Percentiles rank a stretch among this genome's conserved stretches.
Evolutionary conservation across 2,113 vertebrate species (phyloP).

Genomic region (Erythrolamprus reginae): DNA sequence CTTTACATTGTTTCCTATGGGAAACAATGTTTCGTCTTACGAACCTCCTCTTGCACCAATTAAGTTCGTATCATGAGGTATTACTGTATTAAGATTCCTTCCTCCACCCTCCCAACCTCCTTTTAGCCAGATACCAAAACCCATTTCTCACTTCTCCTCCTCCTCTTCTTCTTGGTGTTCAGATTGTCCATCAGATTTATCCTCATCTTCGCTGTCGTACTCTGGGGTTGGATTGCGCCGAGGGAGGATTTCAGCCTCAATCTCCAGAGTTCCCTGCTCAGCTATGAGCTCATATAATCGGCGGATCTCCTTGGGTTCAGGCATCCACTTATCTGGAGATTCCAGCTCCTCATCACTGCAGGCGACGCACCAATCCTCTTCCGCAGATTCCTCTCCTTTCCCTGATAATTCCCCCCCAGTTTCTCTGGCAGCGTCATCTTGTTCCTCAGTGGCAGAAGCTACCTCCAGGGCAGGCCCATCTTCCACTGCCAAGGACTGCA

Average conservation of each 20-base stretch:
- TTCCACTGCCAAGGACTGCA: slow-evolving; percentile 73
- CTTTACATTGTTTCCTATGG: too few relatives aligned
- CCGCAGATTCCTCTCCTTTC: slow-evolving; percentile 44
- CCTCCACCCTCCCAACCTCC: not conserved
- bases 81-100: too few relatives aligned
- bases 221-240: slow-evolving; percentile 81
- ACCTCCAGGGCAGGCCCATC: slow-evolving; percentile 55
- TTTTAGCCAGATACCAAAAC: not conserved
- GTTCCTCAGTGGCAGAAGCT: slow-evolving; percentile 35
- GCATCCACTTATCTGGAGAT: slow-evolving; percentile 76
- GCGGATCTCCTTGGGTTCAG: slow-evolving; percentile 79
- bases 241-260: slow-evolving; percentile 78
- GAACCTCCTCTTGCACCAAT: too few relatives aligned
- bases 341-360: slow-evolving; percentile 88
- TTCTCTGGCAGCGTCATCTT: slow-evolving; percentile 47
- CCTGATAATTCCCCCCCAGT: slow-evolving; percentile 52
- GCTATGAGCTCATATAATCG: slow-evolving; percentile 82
- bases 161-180: slow-evolving; percentile 63
- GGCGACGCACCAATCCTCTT: slow-evolving; percentile 77
- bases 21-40: too few relatives aligned
- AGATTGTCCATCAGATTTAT: slow-evolving; percentile 69
- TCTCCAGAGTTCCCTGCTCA: slow-evolving; percentile 74
- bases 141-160: not conserved
- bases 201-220: slow-evolving; percentile 73
- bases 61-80: too few relatives aligned